phyloP scores from a whole-genome alignment of 2,113 vertebrate species.

The Entosphenus tridentatus region DNA sequence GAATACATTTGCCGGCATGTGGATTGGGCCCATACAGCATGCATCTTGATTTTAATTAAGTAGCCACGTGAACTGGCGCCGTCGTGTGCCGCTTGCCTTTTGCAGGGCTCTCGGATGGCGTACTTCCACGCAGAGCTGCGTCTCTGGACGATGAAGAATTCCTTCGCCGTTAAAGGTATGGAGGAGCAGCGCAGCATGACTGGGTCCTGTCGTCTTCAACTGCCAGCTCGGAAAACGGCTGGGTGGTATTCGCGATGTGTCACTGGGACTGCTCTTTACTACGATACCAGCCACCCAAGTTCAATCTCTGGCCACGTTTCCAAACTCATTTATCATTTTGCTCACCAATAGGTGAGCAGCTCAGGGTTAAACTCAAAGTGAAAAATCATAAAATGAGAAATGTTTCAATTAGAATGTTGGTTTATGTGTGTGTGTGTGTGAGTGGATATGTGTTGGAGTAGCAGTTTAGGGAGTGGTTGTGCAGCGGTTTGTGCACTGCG shows the following conservation, averaged over 20 bases:
- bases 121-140: constrained; percentile 78
- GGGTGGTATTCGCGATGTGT: background rate
- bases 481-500: no score
- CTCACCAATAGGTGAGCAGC: background rate
- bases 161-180: constrained; percentile 53
- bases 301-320: background rate
- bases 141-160: constrained; percentile 75
- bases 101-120: constrained; percentile 42
- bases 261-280: constrained; percentile 7
- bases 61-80: no score
- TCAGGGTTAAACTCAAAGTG: background rate
- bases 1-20: no score
- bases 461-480: no score
- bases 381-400: background rate
- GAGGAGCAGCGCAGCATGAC: constrained; percentile 5
- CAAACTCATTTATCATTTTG: background rate
- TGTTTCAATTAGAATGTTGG: no score
- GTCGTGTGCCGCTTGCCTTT: no score
- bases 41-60: no score
- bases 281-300: background rate
- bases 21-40: no score
- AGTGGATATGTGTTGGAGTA: no score
- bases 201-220: no score
- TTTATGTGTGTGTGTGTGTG: no score
- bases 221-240: constrained; percentile 1